Conservation (phyloP, 2,888 invertebrate species). For the Eulithis prunata region DNA sequence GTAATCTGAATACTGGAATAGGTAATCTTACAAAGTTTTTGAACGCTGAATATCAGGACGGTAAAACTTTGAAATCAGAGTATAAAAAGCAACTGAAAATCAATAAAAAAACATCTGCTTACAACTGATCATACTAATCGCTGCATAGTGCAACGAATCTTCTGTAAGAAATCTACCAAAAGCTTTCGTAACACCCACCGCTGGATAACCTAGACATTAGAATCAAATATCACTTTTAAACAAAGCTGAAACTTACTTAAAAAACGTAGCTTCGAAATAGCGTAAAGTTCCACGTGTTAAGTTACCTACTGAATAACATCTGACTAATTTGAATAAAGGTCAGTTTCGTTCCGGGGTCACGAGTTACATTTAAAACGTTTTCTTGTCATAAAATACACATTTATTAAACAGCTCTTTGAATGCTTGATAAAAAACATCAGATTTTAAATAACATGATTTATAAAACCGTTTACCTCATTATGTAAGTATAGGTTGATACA, state of each 20-base stretch:
- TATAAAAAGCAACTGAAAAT: no score
- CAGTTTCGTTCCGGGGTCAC: conserved; percentile 24
- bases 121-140: no score
- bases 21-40: no score
- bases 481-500: no score
- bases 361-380: conserved; percentile 13
- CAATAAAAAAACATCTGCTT: no score
- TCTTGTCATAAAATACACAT: background rate
- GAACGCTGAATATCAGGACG: no score
- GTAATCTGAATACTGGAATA: no score
- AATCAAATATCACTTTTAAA: background rate
- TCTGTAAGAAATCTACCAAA: no score
- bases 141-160: no score
- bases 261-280: background rate
- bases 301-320: conserved; percentile 19
- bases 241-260: background rate
- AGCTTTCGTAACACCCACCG: background rate
- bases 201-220: background rate
- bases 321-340: conserved; percentile 32
- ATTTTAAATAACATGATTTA: no score
- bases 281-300: conserved; percentile 5
- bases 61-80: no score
- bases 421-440: background rate
- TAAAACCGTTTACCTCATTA: no score
- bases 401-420: background rate